A percentile compares a stretch with the other conserved stretches of the same genome.
Evolutionary conservation across 2,113 vertebrate genomes (phyloP).

Genomic region (Dromaius novaehollandiae): DNA sequence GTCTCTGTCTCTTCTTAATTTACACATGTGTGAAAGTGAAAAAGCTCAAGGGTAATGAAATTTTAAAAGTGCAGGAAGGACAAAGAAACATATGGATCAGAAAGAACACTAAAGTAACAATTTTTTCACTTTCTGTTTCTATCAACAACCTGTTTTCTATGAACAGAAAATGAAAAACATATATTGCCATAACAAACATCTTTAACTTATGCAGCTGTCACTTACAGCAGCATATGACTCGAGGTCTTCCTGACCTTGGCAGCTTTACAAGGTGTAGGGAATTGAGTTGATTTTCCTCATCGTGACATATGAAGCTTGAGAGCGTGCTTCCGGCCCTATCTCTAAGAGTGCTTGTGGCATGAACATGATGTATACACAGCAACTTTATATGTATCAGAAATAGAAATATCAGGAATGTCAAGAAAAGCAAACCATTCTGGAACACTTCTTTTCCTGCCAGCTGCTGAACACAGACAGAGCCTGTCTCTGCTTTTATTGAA

Average conservation of each 20-base stretch:
- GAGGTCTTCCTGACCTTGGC: not conserved
- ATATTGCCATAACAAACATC: not conserved
- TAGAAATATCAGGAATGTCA: slow-evolving; percentile 2
- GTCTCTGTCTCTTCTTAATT: not conserved
- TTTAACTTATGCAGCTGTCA: not conserved
- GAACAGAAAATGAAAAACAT: not conserved
- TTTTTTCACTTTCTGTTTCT: not conserved
- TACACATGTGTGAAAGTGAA: not conserved
- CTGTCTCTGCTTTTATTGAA: not conserved
- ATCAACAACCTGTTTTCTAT: not conserved
- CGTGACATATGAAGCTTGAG: not conserved
- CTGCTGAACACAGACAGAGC: not conserved
- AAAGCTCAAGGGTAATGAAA: not conserved
- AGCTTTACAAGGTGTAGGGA: not conserved
- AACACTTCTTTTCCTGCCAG: not conserved
- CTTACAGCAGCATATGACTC: not conserved
- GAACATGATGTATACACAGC: accelerated
- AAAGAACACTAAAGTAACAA: not conserved
- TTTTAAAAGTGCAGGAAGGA: not conserved
- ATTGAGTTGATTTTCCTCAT: not conserved
- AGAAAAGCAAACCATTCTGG: not conserved
- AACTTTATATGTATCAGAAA: not conserved
- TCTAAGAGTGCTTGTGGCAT: not conserved
- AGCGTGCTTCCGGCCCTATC: not conserved
- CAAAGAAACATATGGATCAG: not conserved